phyloP scores from a whole-genome alignment of 2,113 vertebrate species.

The Harpagus bidentatus region DNA sequence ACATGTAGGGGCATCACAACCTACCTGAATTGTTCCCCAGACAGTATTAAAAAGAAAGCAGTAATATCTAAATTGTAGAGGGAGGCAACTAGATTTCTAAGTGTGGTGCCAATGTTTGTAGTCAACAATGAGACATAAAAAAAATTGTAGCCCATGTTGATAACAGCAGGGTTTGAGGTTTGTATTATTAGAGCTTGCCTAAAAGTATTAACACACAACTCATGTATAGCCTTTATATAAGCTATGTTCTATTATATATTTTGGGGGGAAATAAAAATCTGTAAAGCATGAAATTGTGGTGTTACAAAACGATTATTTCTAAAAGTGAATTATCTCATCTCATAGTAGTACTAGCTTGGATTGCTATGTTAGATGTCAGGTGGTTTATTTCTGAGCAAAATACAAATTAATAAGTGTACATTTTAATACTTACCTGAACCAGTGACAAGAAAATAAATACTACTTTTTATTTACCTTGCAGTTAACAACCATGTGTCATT shows the following conservation, averaged over 20 bases:
- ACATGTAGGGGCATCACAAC: constrained; percentile 52
- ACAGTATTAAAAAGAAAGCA: constrained; percentile 55
- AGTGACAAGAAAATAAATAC: constrained; percentile 64
- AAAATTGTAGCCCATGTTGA: constrained; percentile 54
- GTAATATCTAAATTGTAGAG: constrained; percentile 53
- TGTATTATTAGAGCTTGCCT: constrained; percentile 62
- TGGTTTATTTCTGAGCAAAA: constrained; percentile 70
- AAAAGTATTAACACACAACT: constrained; percentile 64
- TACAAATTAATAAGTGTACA: constrained; percentile 70
- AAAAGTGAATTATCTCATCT: constrained; percentile 58
- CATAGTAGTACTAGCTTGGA: constrained; percentile 43
- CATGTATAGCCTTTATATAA: constrained; percentile 53
- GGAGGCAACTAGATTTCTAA: constrained; percentile 55
- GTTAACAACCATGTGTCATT: constrained; percentile 70
- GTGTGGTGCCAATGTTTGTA: constrained; percentile 62
- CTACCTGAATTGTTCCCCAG: constrained; percentile 63
- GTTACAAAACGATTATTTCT: constrained; percentile 65
- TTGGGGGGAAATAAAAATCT: constrained; percentile 52
- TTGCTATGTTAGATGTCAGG: constrained; percentile 60
- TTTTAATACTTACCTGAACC: constrained; percentile 60
- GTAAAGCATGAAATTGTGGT: constrained; percentile 58
- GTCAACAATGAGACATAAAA: constrained; percentile 64
- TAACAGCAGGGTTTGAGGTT: constrained; percentile 57
- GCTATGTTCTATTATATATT: constrained; percentile 49
- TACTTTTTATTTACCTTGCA: constrained; percentile 58